Conservation (phyloP, 2,797 vertebrate species). For the Synanceia verrucosa region DNA sequence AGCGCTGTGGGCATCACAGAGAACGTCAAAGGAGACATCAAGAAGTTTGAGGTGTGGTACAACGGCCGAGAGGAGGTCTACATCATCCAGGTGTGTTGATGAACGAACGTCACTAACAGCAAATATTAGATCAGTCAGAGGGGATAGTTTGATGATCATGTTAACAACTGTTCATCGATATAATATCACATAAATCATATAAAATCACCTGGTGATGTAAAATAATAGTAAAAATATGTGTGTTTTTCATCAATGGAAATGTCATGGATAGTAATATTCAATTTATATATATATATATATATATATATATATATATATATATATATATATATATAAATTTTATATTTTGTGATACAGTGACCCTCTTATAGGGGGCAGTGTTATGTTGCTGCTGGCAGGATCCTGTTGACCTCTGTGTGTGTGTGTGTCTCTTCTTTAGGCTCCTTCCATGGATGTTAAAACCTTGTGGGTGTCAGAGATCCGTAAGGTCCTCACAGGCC, state of each 20-base stretch:
- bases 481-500: conserved; percentile 92
- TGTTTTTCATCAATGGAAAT: neutral
- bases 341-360: neutral
- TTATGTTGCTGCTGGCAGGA: conserved; percentile 34
- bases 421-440: conserved; percentile 76
- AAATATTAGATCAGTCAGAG: neutral
- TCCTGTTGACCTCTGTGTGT: conserved; percentile 21
- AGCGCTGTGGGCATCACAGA: conserved; percentile 94
- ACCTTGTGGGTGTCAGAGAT: conserved; percentile 96
- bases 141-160: neutral
- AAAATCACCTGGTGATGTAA: neutral
- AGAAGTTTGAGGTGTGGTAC: conserved; percentile 97
- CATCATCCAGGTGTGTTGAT: conserved; percentile 89
- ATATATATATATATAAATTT: no score
- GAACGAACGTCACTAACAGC: no score
- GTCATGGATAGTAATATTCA: no score
- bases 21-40: conserved; percentile 91
- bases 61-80: conserved; percentile 95
- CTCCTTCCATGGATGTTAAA: conserved; percentile 93
- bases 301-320: no score
- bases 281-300: no score
- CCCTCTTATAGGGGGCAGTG: conserved; percentile 71
- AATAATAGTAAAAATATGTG: no score
- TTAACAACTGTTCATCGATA: no score
- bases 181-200: no score